A percentile compares a stretch with the other conserved stretches of the same genome.
phyloP scores from a whole-genome alignment of 2,888 invertebrate species.

The Xestia sexstrigata region DNA sequence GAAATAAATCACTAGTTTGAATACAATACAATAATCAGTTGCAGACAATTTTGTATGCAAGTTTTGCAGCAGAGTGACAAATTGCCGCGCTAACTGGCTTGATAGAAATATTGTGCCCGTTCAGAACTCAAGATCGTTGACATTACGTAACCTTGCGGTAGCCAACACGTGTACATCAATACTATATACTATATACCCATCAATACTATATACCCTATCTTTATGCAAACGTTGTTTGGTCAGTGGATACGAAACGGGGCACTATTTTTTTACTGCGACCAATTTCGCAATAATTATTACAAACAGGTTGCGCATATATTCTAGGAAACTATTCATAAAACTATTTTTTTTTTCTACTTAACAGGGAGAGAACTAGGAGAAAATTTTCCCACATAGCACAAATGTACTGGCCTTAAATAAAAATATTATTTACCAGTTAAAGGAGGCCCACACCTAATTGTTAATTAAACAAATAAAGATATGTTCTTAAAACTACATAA shows the following conservation, averaged over 20 bases:
- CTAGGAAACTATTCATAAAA: constrained; percentile 4
- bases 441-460: constrained; percentile 30
- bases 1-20: constrained; percentile 21
- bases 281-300: neutral
- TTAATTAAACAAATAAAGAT: constrained; percentile 60
- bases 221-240: constrained; percentile 7
- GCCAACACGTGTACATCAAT: constrained; percentile 5
- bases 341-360: neutral
- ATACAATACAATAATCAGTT: constrained; percentile 25
- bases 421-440: constrained; percentile 11
- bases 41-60: constrained; percentile 29
- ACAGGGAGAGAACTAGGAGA: constrained; percentile 18
- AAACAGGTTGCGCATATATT: constrained; percentile 10
- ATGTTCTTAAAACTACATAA: constrained; percentile 65
- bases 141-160: constrained; percentile 37
- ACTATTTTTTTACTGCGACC: too few species aligned
- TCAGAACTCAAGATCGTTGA: constrained; percentile 5
- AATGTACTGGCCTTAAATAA: constrained; percentile 48
- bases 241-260: too few species aligned
- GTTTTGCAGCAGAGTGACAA: constrained; percentile 54
- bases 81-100: constrained; percentile 55
- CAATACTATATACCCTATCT: neutral
- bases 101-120: constrained; percentile 55
- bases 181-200: too few species aligned
- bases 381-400: constrained; percentile 32